These are phyloP conservation scores for Microctonus brassicae DNA, from an alignment of 2,888 invertebrate genomes.

Conservation along the genomic window DNA sequence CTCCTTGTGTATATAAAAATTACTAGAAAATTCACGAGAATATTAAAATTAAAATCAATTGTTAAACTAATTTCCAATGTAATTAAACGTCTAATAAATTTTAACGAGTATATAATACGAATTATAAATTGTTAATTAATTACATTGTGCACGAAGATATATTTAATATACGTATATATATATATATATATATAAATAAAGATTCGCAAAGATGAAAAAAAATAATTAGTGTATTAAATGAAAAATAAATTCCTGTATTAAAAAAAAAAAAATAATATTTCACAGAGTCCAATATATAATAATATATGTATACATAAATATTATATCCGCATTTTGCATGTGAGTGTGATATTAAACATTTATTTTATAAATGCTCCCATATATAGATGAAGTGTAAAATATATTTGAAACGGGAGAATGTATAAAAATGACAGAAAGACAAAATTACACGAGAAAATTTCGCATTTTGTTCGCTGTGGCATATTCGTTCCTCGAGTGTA, in stretches of 20 bases:
- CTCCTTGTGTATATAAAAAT: background rate
- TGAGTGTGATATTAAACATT: background rate
- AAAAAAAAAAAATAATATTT: too few relatives aligned
- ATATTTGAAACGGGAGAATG: background rate
- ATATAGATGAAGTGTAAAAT: background rate
- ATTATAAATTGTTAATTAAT: background rate
- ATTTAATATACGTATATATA: too few relatives aligned
- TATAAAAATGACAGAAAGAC: background rate
- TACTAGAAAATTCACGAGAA: too few relatives aligned
- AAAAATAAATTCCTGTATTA: too few relatives aligned
- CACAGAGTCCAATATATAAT: too few relatives aligned
- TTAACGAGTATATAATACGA: background rate
- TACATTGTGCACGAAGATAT: background rate
- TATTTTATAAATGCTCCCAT: too few relatives aligned
- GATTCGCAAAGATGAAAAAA: too few relatives aligned
- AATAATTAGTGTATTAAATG: too few relatives aligned
- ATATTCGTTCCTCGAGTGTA: background rate
- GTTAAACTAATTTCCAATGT: background rate
- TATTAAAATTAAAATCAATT: background rate
- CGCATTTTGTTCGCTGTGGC: slow-evolving; percentile 16
- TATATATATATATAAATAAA: too few relatives aligned
- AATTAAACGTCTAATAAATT: background rate
- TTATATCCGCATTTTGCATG: slow-evolving; percentile 19
- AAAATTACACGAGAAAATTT: background rate
- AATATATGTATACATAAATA: too few relatives aligned